Base-by-base conservation (phyloP, 2,113 vertebrate species). In the Tyrannus savana region DNA sequence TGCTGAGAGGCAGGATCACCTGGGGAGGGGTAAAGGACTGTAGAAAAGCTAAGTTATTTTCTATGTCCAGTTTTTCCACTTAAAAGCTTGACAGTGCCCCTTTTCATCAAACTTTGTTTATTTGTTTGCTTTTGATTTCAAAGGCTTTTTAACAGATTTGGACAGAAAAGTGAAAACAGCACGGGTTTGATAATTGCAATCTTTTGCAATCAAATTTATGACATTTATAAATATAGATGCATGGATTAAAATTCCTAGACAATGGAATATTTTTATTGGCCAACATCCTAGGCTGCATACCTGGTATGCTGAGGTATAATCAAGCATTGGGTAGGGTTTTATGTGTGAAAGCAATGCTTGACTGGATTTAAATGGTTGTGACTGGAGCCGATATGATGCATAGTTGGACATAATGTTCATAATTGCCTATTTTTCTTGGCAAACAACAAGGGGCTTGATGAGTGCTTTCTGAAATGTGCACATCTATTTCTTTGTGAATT, bases 391-490 rank as follows among this genome's bases (percentile, higher is more conserved):
- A 97, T 97, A 96, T 74, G 94, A 96, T 91, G 95, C 94, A 95
- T 96, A 97, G 93, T 96, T 97, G 95, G 91, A 90, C 47, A 96
- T 96, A 97, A 97, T 89, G 88, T 67, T 97, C 94, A 90, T 97
- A 97, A 97, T 97, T 93, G 95, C 86, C 87, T 96, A 66, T 97
- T 98, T 97, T 97, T 97, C 95, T 98, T 98, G 94, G 94, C 95
- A 93, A 95, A 96, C 71, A 92, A 91, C 53, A 91, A 71, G 52
- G 84, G 72, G 72, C 75, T 95, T 97, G 94, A 96, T 91, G 84
- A 89, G 76, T 94, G 39, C n/a, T 79, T 92, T 96, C 84, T 92
- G 49, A 97, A 96, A 95, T 47, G 31, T 60, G 93, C 85, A 72
- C 94, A 78, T 96, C 90, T 91, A 89, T 89, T 90, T 78, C 47